Evolutionary conservation across 2,888 invertebrate species (phyloP), one percentile per base, ranked within the genome.

Genomic region (Tetanocera ferruginea): DNA sequence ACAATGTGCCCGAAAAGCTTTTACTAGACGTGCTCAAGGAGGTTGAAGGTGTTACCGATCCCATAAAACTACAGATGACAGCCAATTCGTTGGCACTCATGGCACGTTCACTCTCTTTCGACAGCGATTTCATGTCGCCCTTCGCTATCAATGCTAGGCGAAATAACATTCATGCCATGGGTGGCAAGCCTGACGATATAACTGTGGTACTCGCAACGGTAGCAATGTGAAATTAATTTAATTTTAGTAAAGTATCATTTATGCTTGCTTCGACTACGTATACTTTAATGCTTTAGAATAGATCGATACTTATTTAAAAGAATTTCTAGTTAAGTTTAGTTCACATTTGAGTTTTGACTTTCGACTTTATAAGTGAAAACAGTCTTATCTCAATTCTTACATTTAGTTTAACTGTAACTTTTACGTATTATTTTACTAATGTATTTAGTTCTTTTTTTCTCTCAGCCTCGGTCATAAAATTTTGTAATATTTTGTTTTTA

Each of bases 121-220:
- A 99, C 90, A 95, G 96, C 85, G 95, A 95, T 86, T 98, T 97
- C 88, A 94, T 98, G 92, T 98, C 98, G 81, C 98, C 98, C 14
- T 99, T 99, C 91, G 97, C 98, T 69, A 93, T 95, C 88, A 96
- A 95, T 90, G 98, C 98, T 80, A 92, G 96, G 83, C 94, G 96
- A 86, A 96, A 97, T 90, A 98, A 98, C 86, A 97, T 98, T 83
- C 94, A 96, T 89, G 95, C 97, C 85, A 94, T 95, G 88, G 98
- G 99, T 89, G 98, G 99, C 78, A 99, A 99, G 91, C 98, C 98
- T 80, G 99, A 99, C 90, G 99, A 99, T 92, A 98, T 99, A 91
- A 98, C 98, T 88, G 97, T 98, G 89, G 94, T 99, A 87, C 93
- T 98, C 85, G 97, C 98, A 85, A 96, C 97, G 84, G 97, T 98